Percentiles rank a stretch among this genome's conserved stretches.
Evolutionary conservation across 2,797 vertebrate genomes (phyloP).

Genomic region (Halcyon smyrnensis): DNA sequence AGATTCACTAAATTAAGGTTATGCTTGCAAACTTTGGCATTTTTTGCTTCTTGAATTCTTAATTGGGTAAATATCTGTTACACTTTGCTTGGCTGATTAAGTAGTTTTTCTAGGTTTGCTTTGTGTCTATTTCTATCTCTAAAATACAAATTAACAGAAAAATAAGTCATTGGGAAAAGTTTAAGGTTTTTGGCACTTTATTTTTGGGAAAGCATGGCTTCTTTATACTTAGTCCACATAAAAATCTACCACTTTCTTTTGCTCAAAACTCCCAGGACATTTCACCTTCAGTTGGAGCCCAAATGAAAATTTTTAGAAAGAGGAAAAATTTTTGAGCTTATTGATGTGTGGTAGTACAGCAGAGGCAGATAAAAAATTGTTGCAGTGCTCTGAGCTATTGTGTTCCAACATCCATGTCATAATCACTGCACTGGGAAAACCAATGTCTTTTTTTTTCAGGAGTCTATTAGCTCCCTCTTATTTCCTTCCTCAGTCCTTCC

Average conservation of each 20-base stretch:
- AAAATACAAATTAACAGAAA: neutral
- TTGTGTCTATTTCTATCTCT: neutral
- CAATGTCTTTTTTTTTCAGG: neutral
- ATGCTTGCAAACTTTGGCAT: neutral
- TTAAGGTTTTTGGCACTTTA: neutral
- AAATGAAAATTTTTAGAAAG: neutral
- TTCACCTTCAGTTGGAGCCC: neutral
- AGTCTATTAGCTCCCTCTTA: neutral
- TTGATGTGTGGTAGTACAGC: neutral
- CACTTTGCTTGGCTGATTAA: neutral
- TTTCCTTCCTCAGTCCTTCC: neutral
- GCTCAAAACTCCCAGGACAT: neutral
- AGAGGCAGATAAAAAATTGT: neutral
- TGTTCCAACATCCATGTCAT: neutral
- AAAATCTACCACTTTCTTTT: neutral
- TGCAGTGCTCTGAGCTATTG: neutral
- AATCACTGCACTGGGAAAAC: neutral
- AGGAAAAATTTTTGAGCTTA: neutral
- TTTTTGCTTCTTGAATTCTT: constrained; percentile 6
- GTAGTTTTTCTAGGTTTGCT: neutral
- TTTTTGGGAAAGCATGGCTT: neutral
- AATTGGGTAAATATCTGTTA: neutral
- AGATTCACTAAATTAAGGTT: neutral
- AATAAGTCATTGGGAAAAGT: neutral
- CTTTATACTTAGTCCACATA: neutral